Conservation (phyloP, 2,888 invertebrate genomes). For the Chirona hameri region DNA sequence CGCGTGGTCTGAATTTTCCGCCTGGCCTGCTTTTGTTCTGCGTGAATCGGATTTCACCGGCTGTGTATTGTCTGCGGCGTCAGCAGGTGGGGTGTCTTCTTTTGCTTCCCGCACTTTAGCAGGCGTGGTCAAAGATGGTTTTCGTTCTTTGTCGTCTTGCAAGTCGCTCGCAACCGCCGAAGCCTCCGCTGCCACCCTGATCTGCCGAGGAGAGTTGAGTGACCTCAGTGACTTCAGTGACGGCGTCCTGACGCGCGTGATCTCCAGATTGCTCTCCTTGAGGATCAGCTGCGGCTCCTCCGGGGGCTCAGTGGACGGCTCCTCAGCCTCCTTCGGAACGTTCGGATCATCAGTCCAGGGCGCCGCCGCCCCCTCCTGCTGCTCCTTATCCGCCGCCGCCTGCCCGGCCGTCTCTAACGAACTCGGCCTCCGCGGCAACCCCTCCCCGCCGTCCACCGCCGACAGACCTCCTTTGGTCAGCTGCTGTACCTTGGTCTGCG, state of each 20-base stretch:
- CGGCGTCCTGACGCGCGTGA: not conserved
- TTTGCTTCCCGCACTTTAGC: too few relatives aligned
- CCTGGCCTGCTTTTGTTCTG: too few relatives aligned
- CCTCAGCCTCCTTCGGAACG: not conserved
- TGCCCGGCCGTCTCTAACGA: not conserved
- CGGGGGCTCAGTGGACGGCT: not conserved
- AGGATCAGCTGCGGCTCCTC: not conserved
- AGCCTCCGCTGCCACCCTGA: too few relatives aligned
- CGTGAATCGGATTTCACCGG: too few relatives aligned
- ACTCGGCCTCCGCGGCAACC: not conserved
- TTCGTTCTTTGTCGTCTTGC: too few relatives aligned
- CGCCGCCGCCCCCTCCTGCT: not conserved
- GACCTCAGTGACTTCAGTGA: not conserved
- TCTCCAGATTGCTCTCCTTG: not conserved
- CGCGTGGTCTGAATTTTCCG: too few relatives aligned
- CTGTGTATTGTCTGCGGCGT: too few relatives aligned
- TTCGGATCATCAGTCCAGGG: not conserved
- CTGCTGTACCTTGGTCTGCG: not conserved
- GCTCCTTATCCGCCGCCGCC: not conserved
- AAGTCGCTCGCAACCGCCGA: too few relatives aligned
- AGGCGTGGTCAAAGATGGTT: too few relatives aligned
- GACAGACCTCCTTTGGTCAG: not conserved
- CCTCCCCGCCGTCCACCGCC: not conserved
- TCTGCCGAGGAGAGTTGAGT: too few relatives aligned
- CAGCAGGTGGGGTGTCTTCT: too few relatives aligned